Evolutionary conservation across 2,797 vertebrate species (phyloP).

Genomic region (Natrix natrix): DNA sequence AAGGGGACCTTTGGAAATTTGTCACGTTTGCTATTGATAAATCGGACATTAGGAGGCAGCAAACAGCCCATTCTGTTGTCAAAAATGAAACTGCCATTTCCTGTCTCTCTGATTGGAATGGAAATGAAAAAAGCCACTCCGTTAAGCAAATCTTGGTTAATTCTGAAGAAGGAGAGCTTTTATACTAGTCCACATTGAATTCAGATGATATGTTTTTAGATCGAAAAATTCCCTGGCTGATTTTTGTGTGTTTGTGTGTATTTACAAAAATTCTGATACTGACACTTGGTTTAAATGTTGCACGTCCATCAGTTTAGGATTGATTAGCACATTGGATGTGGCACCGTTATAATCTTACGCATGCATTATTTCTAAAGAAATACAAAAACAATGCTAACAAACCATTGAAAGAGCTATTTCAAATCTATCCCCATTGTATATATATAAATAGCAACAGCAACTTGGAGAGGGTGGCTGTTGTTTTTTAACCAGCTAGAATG

Average conservation of each 20-base stretch:
- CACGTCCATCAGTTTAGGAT: neutral
- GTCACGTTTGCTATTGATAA: constrained; percentile 71
- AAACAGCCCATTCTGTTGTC: constrained; percentile 71
- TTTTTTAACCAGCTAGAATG: constrained; percentile 4
- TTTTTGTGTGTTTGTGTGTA: neutral
- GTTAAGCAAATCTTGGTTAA: constrained; percentile 19
- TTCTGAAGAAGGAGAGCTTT: constrained; percentile 12
- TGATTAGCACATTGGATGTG: neutral
- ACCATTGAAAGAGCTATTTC: constrained; percentile 19
- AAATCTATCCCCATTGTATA: constrained; percentile 8
- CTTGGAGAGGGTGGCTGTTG: neutral
- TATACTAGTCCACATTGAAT: neutral
- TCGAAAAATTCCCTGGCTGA: neutral
- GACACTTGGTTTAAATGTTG: neutral
- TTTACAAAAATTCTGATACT: neutral
- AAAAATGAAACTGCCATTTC: constrained; percentile 40
- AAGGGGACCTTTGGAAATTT: constrained; percentile 55
- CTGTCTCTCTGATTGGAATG: constrained; percentile 30
- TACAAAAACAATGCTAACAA: neutral
- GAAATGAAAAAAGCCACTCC: constrained; percentile 10
- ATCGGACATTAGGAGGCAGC: constrained; percentile 80
- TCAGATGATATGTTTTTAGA: neutral
- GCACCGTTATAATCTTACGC: neutral
- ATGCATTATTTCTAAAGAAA: neutral
- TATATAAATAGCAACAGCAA: neutral